Base-by-base conservation (phyloP, 2,888 invertebrate species). In the Pheosia gnoma region DNA sequence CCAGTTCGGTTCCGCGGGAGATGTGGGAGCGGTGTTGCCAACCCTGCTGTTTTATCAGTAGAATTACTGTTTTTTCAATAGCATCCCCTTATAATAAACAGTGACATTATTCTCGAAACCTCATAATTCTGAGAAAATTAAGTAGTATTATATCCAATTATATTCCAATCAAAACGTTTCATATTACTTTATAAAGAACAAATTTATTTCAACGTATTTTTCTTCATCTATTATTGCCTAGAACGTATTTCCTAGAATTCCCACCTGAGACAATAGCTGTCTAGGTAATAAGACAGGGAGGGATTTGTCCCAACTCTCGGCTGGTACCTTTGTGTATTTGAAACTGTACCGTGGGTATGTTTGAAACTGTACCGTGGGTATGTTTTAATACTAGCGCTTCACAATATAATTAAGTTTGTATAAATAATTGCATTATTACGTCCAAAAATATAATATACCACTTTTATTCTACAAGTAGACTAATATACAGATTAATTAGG, bases 241-340 rank as follows among this genome's bases (percentile, higher is more conserved):
- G 41, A 37, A 37, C 25, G 47, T 52, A 51, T 51, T 58, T 41
- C 52, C 41, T 52, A 41, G 58, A 52, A 64, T 59, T 60, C 58
- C 70, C 74, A 66, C 53, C 70, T 65, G 68, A 57, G 65, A 61
- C 66, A 57, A 58, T 59, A 61, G 56, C 65, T 61, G 52, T 62
- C 61, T 64, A 65, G 49, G 59, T 72, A 67, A 70, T 67, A 57
- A 59, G 53, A 53, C 13, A n/a, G 57, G 62, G 51, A 53, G 65
- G 59, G 60, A 61, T 67, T 65, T 60, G 37, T 63, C 25, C 57
- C 51, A 49, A 39, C 54, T 55, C 39, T 11, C 37, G 39, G 10
- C 37, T 53, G 53, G 37, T 36, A 53, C 38, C 38, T 13, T 55
- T 52, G 52, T 52, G 38, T 53, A 37, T 11, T 53, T 10, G 53